Evolutionary conservation across 2,113 vertebrate species (phyloP).

Genomic region (Pampusana beccarii): DNA sequence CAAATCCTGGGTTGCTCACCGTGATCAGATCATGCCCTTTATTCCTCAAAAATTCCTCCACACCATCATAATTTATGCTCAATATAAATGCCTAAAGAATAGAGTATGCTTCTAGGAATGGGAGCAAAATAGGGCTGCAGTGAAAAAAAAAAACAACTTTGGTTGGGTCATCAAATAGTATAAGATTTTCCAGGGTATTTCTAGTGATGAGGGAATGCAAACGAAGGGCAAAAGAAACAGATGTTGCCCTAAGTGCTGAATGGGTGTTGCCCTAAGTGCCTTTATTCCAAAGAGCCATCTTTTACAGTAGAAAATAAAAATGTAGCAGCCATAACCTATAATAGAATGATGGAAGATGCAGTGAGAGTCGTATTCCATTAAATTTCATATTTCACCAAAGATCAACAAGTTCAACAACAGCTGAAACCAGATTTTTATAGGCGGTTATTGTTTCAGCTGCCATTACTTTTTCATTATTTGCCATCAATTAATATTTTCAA

Average conservation of each 20-base stretch:
- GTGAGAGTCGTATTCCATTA: background rate
- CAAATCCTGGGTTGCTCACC: too few relatives aligned
- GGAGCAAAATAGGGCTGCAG: background rate
- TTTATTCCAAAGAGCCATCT: constrained; percentile 4
- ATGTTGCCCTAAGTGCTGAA: background rate
- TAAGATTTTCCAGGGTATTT: background rate
- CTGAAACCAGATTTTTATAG: background rate
- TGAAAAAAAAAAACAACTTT: background rate
- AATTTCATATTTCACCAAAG: constrained; percentile 23
- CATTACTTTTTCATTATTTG: constrained; percentile 41
- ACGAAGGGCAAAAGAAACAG: background rate
- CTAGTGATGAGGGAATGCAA: constrained; percentile 29
- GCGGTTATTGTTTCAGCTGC: constrained; percentile 33
- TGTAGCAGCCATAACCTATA: background rate
- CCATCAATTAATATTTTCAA: constrained; percentile 57
- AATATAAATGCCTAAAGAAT: background rate
- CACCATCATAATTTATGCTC: background rate
- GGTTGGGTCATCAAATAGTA: background rate
- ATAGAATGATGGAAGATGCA: constrained; percentile 1
- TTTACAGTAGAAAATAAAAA: constrained; percentile 22
- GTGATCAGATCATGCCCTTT: too few relatives aligned
- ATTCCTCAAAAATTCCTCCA: too few relatives aligned
- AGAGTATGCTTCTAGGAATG: background rate
- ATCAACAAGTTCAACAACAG: constrained; percentile 16
- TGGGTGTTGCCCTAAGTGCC: background rate